phyloP scores from a whole-genome alignment of 2,113 vertebrate species.

The Labrus mixtus region DNA sequence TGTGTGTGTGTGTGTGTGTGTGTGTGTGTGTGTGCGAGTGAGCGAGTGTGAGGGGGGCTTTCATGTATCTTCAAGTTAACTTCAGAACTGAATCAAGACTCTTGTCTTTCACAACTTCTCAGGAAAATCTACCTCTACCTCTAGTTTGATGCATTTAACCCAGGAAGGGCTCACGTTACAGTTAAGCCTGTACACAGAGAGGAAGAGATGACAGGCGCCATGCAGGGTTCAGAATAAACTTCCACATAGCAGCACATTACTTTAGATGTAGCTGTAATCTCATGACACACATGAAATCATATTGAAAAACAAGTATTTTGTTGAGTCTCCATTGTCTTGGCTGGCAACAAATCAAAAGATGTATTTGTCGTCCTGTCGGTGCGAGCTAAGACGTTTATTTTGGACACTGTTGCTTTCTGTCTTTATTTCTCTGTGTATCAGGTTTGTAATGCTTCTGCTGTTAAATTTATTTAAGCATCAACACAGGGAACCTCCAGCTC shows the following conservation, averaged over 20 bases:
- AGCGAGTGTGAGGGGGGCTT: slow-evolving; percentile 27
- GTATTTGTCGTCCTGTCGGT: slow-evolving; percentile 9
- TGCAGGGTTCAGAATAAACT: slow-evolving; percentile 30
- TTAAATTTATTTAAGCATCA: slow-evolving; percentile 58
- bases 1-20: slow-evolving; percentile 3
- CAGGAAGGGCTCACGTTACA: slow-evolving; percentile 74
- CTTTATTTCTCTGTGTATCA: slow-evolving; percentile 63
- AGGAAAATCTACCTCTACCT: slow-evolving; percentile 88
- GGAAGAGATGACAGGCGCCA: slow-evolving; percentile 8
- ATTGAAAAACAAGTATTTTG: slow-evolving; percentile 15
- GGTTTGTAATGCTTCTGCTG: slow-evolving; percentile 66
- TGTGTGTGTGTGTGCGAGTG: slow-evolving; percentile 23
- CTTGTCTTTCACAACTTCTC: slow-evolving; percentile 78
- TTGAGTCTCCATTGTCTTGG: background rate
- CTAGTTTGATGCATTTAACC: slow-evolving; percentile 79
- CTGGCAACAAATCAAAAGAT: background rate
- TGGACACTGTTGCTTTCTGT: slow-evolving; percentile 18
- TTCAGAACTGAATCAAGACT: slow-evolving; percentile 69
- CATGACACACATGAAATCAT: background rate
- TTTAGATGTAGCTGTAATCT: slow-evolving; percentile 6
- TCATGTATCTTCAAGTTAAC: slow-evolving; percentile 52
- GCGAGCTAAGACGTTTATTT: slow-evolving; percentile 41
- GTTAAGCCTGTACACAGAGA: slow-evolving; percentile 54
- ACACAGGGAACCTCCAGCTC: slow-evolving; percentile 65
- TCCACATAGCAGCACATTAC: slow-evolving; percentile 5